Evolutionary conservation across 2,888 invertebrate species (phyloP), one percentile per base, ranked within the genome.

Genomic region (Agriopis leucophaearia): DNA sequence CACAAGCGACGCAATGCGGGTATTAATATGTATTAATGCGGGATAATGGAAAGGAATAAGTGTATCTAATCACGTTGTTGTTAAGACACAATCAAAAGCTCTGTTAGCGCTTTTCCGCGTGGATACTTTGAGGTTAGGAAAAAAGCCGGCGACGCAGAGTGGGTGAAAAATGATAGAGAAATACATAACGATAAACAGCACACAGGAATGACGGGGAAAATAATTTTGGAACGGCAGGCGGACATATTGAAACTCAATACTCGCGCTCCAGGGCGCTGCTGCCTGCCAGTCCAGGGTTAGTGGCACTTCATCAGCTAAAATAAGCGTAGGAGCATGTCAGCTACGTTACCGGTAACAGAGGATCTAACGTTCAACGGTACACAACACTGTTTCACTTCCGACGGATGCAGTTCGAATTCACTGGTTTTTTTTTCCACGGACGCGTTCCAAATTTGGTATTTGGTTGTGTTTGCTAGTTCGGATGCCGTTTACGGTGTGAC

Each of bases 211-310:
- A 87, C 86, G 83, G 78, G 76, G 76, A 83, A 84, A 85, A 86
- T 84, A 82, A 83, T 88, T 88, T 89, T 88, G 89, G 88, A 90
- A 86, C 88, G 82, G 76, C 84, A 82, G 87, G 89, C 91, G 82
- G 91, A 91, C 90, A 90, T 89, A 81, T 88, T 93, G 92, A 85
- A 93, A 93, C 88, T 88, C 86, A 87, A 93, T 87, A 90, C 91
- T 82, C 82, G 75, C 83, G 81, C 81, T 90, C 89, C 89, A 89
- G 87, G 85, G 86, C 86, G 86, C 83, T 79, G 86, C 83, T 80
- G 79, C 78, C 79, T 75, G 78, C 79, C 78, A 76, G 81, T 75
- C 81, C 74, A 75, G 75, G 74, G 81, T 80, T 81, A 83, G 78
- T 73, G 44, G 79, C 76, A 78, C 71, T 69, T 75, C 72, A 73